Evolutionary conservation across 1,140 invertebrate genomes (phyloP).

Genomic region (Drosophila parabipectinata): DNA sequence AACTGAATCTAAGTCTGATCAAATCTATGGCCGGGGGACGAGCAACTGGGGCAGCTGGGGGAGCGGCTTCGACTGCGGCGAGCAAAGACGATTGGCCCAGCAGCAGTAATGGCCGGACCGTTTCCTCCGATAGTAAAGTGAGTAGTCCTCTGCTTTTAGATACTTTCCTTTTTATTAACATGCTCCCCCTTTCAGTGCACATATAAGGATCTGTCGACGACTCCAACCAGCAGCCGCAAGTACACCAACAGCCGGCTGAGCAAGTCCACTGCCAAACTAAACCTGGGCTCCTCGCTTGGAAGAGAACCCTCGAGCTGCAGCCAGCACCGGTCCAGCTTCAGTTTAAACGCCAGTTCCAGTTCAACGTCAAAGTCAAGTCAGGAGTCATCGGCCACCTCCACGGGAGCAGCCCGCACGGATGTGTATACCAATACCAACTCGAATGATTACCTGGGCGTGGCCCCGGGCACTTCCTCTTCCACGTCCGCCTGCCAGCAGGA

Average conservation of each 20-base stretch:
- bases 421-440: conserved; percentile 78
- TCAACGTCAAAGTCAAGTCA: conserved; percentile 9
- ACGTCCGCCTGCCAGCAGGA: conserved; percentile 26
- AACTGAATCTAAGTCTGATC: conserved; percentile 80
- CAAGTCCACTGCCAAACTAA: conserved; percentile 83
- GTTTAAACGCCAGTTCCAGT: conserved; percentile 8
- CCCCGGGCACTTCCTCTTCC: conserved; percentile 12
- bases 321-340: conserved; percentile 30
- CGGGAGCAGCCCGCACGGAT: conserved; percentile 50
- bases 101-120: conserved; percentile 69
- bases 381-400: conserved; percentile 9
- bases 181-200: conserved; percentile 51
- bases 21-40: conserved; percentile 49
- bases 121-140: conserved; percentile 81
- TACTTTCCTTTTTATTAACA: neutral
- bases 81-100: conserved; percentile 74
- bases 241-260: conserved; percentile 74
- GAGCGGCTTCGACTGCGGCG: conserved; percentile 2
- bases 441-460: conserved; percentile 59
- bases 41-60: conserved; percentile 7
- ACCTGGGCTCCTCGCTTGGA: conserved; percentile 65
- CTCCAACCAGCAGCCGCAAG: conserved; percentile 78
- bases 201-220: conserved; percentile 77
- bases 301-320: conserved; percentile 25
- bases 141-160: neutral